Evolutionary conservation across 2,797 vertebrate species (phyloP).

Genomic region (Lycodopsis pacificus): DNA sequence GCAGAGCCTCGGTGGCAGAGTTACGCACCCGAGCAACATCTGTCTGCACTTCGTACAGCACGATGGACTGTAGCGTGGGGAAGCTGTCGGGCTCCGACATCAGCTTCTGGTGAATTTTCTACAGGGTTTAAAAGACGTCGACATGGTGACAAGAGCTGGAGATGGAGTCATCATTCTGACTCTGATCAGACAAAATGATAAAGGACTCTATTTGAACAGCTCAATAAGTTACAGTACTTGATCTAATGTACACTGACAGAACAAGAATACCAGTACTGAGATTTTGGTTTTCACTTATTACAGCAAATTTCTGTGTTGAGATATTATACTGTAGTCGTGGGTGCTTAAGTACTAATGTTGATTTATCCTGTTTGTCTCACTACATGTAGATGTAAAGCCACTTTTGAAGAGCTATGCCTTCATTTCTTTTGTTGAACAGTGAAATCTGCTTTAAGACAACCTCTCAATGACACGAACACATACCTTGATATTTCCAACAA

Average conservation of each 20-base stretch:
- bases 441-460: neutral
- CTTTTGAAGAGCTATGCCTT: neutral
- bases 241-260: neutral
- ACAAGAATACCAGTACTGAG: neutral
- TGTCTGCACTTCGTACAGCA: slow-evolving; percentile 90
- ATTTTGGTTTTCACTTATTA: neutral
- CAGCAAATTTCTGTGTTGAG: neutral
- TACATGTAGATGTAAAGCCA: neutral
- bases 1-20: slow-evolving; percentile 95
- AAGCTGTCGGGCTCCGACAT: slow-evolving; percentile 91
- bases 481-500: slow-evolving; percentile 99
- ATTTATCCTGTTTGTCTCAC: neutral
- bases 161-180: neutral
- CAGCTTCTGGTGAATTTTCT: slow-evolving; percentile 98
- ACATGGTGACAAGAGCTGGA: neutral
- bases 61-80: slow-evolving; percentile 95
- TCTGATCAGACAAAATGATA: neutral
- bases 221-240: neutral
- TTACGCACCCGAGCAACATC: slow-evolving; percentile 91
- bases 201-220: neutral
- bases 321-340: neutral
- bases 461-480: slow-evolving; percentile 35
- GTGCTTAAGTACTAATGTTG: neutral
- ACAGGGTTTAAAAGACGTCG: slow-evolving; percentile 2
- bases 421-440: neutral